Evolutionary conservation across 1,140 invertebrate genomes (phyloP).

Genomic region (Catajapyx aquilonaris): DNA sequence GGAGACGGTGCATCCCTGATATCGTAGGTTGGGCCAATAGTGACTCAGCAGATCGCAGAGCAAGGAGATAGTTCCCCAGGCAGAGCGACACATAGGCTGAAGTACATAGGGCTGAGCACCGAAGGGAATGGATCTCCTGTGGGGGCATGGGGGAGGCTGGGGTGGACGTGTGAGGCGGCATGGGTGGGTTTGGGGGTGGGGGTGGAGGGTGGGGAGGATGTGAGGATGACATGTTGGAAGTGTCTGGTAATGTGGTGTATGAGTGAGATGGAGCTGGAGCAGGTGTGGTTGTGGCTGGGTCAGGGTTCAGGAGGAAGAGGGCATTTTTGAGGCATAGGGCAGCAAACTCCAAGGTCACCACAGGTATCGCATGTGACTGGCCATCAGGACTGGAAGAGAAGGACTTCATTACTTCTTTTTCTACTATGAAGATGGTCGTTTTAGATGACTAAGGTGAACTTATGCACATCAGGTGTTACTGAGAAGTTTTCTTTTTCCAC

Average conservation of each 20-base stretch:
- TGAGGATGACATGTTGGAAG: background rate
- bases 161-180: conserved; percentile 5
- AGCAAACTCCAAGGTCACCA: conserved; percentile 74
- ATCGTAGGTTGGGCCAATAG: conserved; percentile 39
- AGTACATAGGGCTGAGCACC: conserved; percentile 49
- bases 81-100: conserved; percentile 67
- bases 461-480: background rate
- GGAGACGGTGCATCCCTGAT: conserved; percentile 44
- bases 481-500: conserved; percentile 2
- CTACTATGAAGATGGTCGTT: background rate
- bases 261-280: too few species aligned
- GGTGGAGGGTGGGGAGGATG: conserved; percentile 2
- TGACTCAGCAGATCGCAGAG: conserved; percentile 49
- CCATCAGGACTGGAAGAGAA: conserved; percentile 25
- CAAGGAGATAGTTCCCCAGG: conserved; percentile 61
- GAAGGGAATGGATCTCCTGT: conserved; percentile 12
- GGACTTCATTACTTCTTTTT: background rate
- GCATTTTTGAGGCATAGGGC: conserved; percentile 72
- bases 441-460: background rate
- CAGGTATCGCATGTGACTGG: conserved; percentile 57
- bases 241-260: conserved; percentile 3
- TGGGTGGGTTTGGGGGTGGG: background rate
- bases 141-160: conserved; percentile 8
- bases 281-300: too few species aligned
- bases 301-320: conserved; percentile 38